Percentiles rank a stretch among this genome's conserved stretches.
These are phyloP conservation scores for Ormyrus pomaceus DNA, from an alignment of 2,888 invertebrate genomes.

Conservation along the genomic window DNA sequence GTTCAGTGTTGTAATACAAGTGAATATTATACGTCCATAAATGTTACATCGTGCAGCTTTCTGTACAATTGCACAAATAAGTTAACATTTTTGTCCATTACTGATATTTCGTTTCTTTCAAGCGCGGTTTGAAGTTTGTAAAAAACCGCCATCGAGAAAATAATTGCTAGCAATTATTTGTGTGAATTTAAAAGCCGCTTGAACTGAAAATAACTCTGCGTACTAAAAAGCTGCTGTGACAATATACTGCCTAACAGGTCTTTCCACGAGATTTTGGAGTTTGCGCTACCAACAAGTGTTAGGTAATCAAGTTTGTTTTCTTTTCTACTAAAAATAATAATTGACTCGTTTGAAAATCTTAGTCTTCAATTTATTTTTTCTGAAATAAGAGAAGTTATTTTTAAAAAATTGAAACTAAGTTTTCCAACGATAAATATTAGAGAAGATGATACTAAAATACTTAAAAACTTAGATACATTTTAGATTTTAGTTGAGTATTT, in stretches of 20 bases:
- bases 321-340: too few relatives aligned
- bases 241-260: constrained; percentile 69
- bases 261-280: constrained; percentile 72
- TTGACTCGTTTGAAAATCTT: too few relatives aligned
- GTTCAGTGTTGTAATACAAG: not conserved
- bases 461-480: too few relatives aligned
- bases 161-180: constrained; percentile 12
- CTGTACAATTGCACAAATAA: constrained; percentile 7
- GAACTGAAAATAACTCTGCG: constrained; percentile 61
- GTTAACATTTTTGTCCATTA: not conserved
- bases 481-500: too few relatives aligned
- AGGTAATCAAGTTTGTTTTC: constrained; percentile 53
- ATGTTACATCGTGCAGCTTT: constrained; percentile 4
- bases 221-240: constrained; percentile 66
- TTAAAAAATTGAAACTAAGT: too few relatives aligned
- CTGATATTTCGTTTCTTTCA: constrained; percentile 39
- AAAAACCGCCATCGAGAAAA: constrained; percentile 48
- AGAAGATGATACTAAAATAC: too few relatives aligned
- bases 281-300: constrained; percentile 69
- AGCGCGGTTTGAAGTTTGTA: constrained; percentile 53
- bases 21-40: not conserved
- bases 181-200: constrained; percentile 51
- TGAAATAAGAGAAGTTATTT: too few relatives aligned
- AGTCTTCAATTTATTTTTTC: too few relatives aligned
- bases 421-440: too few relatives aligned